phyloP scores from a whole-genome alignment of 2,797 vertebrate genomes.

The Bradypodion ventrale region DNA sequence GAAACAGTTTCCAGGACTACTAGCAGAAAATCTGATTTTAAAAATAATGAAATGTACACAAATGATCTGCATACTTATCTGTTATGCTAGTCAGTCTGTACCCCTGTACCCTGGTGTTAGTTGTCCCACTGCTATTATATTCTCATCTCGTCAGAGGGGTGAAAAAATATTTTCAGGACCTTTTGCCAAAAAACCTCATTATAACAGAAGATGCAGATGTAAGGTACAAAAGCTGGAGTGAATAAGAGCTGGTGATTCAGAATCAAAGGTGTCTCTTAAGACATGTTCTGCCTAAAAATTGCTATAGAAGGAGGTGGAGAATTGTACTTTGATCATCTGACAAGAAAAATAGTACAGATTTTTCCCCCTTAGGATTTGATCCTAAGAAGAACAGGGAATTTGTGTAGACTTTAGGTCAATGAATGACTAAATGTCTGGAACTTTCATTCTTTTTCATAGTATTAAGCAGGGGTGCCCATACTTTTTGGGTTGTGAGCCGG shows the following conservation, averaged over 20 bases:
- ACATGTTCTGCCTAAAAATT: neutral
- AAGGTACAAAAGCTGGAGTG: neutral
- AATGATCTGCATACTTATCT: no score
- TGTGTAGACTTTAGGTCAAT: neutral
- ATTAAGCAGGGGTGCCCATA: no score
- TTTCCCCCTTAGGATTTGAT: neutral
- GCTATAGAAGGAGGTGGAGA: neutral
- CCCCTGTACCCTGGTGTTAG: no score
- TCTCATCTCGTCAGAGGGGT: neutral
- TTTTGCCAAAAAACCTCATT: slow-evolving; percentile 1
- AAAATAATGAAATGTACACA: slow-evolving; percentile 2
- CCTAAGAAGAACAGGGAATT: neutral
- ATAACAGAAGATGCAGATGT: neutral
- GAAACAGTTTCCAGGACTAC: slow-evolving; percentile 22
- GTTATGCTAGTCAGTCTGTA: no score
- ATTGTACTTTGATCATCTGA: neutral
- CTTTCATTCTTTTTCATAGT: neutral
- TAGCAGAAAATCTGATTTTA: slow-evolving; percentile 14
- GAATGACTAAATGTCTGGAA: neutral
- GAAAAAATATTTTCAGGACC: neutral
- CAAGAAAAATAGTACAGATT: neutral
- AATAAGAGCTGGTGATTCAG: neutral
- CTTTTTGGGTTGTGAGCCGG: no score
- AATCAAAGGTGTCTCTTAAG: neutral
- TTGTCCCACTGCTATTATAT: neutral